Percentiles rank a stretch among this genome's conserved stretches.
Evolutionary conservation across 2,113 vertebrate genomes (phyloP).

Genomic region (Indicator maculatus): DNA sequence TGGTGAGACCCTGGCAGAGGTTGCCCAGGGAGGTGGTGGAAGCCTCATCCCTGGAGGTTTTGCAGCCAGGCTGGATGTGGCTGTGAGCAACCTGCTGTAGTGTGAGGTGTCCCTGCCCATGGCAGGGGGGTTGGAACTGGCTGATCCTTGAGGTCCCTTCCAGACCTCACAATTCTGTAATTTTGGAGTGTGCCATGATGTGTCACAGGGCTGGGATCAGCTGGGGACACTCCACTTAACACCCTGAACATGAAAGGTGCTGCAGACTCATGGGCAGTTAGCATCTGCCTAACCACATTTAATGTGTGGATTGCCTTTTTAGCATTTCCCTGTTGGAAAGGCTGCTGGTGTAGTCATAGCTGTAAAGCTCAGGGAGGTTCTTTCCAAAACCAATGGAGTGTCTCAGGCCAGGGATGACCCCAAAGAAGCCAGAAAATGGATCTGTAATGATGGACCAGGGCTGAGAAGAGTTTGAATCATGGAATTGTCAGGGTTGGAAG

Average conservation of each 20-base stretch:
- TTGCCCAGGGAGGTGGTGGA: no score
- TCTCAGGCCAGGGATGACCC: slow-evolving; percentile 1
- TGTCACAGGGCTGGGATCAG: background rate
- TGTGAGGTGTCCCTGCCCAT: no score
- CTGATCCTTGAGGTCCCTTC: no score
- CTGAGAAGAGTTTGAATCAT: background rate
- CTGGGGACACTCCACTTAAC: background rate
- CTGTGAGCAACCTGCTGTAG: no score
- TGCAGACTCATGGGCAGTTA: background rate
- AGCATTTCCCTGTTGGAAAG: slow-evolving; percentile 18
- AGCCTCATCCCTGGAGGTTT: no score
- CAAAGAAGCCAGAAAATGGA: background rate
- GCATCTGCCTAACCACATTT: slow-evolving; percentile 43
- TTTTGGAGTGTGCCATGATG: background rate
- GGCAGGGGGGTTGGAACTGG: no score
- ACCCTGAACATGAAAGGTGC: slow-evolving; percentile 29
- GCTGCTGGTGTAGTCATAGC: slow-evolving; percentile 36
- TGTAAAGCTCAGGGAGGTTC: slow-evolving; percentile 49
- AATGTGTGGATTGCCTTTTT: slow-evolving; percentile 33
- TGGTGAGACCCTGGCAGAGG: no score
- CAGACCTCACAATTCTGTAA: no score
- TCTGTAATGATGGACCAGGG: background rate
- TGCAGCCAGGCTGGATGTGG: no score
- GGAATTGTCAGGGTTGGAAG: no score
- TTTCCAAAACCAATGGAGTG: slow-evolving; percentile 58